These are phyloP conservation scores for Chrysaora quinquecirrha DNA, from an alignment of 30 jellyfish, hydroid and myxozoan species.

Conservation along the genomic window DNA sequence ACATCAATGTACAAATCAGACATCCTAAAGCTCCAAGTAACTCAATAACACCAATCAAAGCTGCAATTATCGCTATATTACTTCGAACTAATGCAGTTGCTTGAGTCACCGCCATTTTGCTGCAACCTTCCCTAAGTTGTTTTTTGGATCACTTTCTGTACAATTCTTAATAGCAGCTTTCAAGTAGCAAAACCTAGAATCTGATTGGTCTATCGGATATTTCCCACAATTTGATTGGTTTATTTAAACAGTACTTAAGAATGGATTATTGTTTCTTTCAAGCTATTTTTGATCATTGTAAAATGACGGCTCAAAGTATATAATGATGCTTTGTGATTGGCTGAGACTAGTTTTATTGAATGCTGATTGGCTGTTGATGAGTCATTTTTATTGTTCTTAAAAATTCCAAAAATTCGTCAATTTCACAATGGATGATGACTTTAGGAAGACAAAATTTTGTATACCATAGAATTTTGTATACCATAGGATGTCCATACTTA, in stretches of 20 bases:
- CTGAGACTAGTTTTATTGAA: not conserved
- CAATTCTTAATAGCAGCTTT: slow-evolving; percentile 24
- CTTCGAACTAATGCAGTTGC: slow-evolving; percentile 9
- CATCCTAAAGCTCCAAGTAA: slow-evolving; percentile 70
- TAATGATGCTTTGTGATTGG: not conserved
- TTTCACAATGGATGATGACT: too few species aligned
- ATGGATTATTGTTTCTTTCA: too few species aligned
- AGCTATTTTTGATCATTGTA: too few species aligned
- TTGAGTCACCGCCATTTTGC: not conserved
- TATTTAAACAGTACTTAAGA: not conserved
- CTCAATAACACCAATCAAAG: slow-evolving; percentile 60
- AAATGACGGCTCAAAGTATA: not conserved
- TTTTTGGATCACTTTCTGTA: slow-evolving; percentile 59
- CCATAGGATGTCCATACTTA: too few species aligned
- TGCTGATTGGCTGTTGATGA: not conserved
- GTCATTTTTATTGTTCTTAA: not conserved
- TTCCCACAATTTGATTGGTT: slow-evolving; percentile 30
- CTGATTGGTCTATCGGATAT: not conserved
- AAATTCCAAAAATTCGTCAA: too few species aligned
- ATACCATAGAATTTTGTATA: too few species aligned
- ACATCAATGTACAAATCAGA: slow-evolving; percentile 39
- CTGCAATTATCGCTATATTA: slow-evolving; percentile 35
- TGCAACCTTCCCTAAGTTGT: slow-evolving; percentile 8
- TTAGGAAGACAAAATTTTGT: too few species aligned
- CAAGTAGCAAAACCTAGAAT: slow-evolving; percentile 7